Conservation (phyloP, 2,797 vertebrate species). For the Channa striata region DNA sequence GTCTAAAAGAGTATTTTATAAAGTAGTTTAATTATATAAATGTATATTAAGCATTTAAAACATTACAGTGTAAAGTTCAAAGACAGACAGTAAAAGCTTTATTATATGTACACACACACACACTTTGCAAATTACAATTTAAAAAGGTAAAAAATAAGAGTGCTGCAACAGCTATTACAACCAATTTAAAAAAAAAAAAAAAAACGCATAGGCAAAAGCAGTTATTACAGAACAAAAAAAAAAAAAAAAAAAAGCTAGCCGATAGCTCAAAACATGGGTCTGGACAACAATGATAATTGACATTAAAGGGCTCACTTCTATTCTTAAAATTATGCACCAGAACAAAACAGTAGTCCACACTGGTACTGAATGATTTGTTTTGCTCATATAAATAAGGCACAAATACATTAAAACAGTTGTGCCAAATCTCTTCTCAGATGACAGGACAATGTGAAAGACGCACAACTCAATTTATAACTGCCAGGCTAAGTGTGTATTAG, state of each 20-base stretch:
- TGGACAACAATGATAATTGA: slow-evolving; percentile 37
- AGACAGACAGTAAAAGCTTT: slow-evolving; percentile 27
- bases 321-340: slow-evolving; percentile 22
- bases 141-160: slow-evolving; percentile 22
- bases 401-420: not conserved
- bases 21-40: not conserved
- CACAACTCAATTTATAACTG: too few species aligned
- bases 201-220: slow-evolving; percentile 23
- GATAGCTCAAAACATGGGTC: slow-evolving; percentile 8
- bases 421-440: slow-evolving; percentile 5
- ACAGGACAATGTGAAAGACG: not conserved
- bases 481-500: too few species aligned
- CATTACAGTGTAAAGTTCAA: too few species aligned
- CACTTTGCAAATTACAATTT: slow-evolving; percentile 35
- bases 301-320: not conserved
- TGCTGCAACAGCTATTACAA: slow-evolving; percentile 22
- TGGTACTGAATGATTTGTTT: slow-evolving; percentile 3
- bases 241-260: not conserved
- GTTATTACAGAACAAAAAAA: slow-evolving; percentile 13
- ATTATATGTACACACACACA: slow-evolving; percentile 70
- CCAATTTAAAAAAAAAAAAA: slow-evolving; percentile 15
- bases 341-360: slow-evolving; percentile 12
- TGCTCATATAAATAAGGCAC: slow-evolving; percentile 56
- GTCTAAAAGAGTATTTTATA: too few species aligned
- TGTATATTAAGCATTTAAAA: not conserved